Evolutionary conservation across 2,888 invertebrate genomes (phyloP).

Genomic region (Yponomeuta evonymella): DNA sequence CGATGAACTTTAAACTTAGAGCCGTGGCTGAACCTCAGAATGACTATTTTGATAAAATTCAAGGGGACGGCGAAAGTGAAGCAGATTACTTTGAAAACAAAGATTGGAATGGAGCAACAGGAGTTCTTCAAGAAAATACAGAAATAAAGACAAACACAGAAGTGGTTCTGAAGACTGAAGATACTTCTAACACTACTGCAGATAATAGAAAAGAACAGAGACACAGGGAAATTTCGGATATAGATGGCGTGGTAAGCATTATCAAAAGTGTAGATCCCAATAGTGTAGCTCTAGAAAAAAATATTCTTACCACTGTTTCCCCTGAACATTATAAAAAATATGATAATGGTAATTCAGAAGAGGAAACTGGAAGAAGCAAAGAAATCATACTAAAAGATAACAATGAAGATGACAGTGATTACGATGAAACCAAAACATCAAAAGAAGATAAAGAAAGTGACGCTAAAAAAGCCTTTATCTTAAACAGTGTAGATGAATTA

Average conservation of each 20-base stretch:
- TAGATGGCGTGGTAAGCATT: constrained; percentile 56
- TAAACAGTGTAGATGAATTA: constrained; percentile 56
- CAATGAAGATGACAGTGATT: constrained; percentile 1
- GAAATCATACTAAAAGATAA: neutral
- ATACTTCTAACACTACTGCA: neutral
- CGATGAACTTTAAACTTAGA: constrained; percentile 50
- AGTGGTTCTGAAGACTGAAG: neutral
- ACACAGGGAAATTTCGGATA: constrained; percentile 45
- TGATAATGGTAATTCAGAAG: neutral
- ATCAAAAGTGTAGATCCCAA: constrained; percentile 33
- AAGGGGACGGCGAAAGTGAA: constrained; percentile 49
- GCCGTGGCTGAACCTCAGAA: constrained; percentile 55
- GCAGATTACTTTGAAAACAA: constrained; percentile 56
- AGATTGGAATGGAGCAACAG: constrained; percentile 41
- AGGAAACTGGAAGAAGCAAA: neutral
- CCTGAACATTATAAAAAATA: neutral
- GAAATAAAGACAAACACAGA: neutral
- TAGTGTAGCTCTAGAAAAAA: constrained; percentile 18
- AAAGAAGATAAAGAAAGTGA: constrained; percentile 46
- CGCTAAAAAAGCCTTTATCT: constrained; percentile 51
- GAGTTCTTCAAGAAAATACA: neutral
- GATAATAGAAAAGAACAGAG: constrained; percentile 27
- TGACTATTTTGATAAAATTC: constrained; percentile 52
- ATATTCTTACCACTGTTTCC: constrained; percentile 28
- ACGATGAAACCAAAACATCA: neutral